Evolutionary conservation across 2,888 invertebrate genomes (phyloP).

Genomic region (Drosophila subquinaria): DNA sequence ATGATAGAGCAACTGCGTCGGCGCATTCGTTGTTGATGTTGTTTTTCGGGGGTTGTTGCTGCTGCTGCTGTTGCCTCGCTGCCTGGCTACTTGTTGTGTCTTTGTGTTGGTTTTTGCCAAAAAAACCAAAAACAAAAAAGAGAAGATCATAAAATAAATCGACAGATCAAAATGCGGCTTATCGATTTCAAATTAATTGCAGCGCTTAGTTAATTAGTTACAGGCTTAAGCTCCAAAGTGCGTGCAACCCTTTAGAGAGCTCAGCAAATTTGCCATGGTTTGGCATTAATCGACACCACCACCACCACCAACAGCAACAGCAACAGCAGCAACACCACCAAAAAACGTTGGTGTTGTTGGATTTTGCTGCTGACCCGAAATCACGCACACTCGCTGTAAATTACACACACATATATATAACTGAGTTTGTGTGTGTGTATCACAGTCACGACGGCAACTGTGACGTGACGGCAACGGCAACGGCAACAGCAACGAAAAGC

Average conservation of each 20-base stretch:
- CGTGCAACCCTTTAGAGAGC: constrained; percentile 20
- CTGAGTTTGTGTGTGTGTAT: constrained; percentile 21
- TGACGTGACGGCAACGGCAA: constrained; percentile 56
- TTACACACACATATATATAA: constrained; percentile 62
- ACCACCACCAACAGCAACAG: constrained; percentile 6
- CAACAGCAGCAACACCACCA: constrained; percentile 28
- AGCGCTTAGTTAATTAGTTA: constrained; percentile 19
- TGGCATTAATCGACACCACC: constrained; percentile 51
- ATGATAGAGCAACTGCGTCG: constrained; percentile 37
- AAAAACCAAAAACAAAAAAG: constrained; percentile 12
- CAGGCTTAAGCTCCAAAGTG: not conserved
- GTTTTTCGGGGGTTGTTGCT: constrained; percentile 33
- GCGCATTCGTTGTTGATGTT: constrained; percentile 40
- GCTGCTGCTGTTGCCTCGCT: constrained; percentile 11
- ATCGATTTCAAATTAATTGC: constrained; percentile 57
- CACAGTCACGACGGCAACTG: constrained; percentile 54
- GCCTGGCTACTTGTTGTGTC: constrained; percentile 81
- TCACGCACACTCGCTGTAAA: constrained; percentile 79
- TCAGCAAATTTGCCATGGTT: constrained; percentile 20
- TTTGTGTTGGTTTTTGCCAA: constrained; percentile 62
- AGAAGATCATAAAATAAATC: not conserved
- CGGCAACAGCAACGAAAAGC: constrained; percentile 54
- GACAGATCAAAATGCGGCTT: constrained; percentile 38
- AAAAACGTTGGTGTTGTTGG: constrained; percentile 52
- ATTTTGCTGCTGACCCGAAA: constrained; percentile 71